phyloP scores from a whole-genome alignment of 53 echinoderm and acorn worm genomes.

The Mesocentrotus franciscanus region DNA sequence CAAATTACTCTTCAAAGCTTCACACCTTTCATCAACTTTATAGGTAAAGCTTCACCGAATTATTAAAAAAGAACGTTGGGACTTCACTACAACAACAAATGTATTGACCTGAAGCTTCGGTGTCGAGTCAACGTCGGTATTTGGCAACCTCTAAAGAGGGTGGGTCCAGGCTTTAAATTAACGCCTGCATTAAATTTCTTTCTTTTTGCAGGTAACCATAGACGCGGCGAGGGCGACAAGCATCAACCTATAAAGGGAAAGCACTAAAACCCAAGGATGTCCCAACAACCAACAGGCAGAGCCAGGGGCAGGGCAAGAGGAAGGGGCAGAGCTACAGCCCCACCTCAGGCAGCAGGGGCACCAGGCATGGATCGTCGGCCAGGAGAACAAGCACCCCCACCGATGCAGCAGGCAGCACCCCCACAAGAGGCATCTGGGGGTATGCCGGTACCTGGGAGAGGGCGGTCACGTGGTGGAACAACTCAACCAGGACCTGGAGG shows the following conservation, averaged over 20 bases:
- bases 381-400: conserved; percentile 78
- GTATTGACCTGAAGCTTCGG: too few relatives aligned
- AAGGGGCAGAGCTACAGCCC: conserved; percentile 82
- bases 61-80: too few relatives aligned
- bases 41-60: too few relatives aligned
- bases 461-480: conserved; percentile 84
- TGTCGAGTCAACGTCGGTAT: too few relatives aligned
- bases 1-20: too few relatives aligned
- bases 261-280: not conserved
- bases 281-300: conserved; percentile 49
- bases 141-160: too few relatives aligned
- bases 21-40: too few relatives aligned
- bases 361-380: conserved; percentile 69
- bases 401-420: conserved; percentile 71
- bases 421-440: conserved; percentile 58
- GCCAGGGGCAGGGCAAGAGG: conserved; percentile 72
- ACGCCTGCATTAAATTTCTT: not conserved
- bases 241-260: not conserved
- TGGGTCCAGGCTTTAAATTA: too few relatives aligned
- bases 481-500: conserved; percentile 83
- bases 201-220: not conserved
- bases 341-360: conserved; percentile 64
- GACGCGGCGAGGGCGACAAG: not conserved
- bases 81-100: too few relatives aligned
- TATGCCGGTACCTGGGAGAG: conserved; percentile 88